Base-by-base conservation (phyloP, 2,888 invertebrate genomes). In the Ochropleura plecta region DNA sequence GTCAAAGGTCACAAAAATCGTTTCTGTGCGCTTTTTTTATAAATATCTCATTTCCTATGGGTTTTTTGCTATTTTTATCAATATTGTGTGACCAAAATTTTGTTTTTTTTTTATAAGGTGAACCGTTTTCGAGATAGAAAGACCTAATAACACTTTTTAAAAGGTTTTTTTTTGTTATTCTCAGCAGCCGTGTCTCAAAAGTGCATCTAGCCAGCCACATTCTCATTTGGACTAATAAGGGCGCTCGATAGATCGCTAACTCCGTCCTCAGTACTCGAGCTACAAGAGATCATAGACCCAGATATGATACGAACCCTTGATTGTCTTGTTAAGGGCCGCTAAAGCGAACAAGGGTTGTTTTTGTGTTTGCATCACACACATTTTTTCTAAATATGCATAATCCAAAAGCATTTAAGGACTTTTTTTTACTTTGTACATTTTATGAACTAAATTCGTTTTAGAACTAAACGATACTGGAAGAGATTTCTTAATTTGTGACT, bases 241-340 rank as follows among this genome's bases (percentile, higher is more conserved):
- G 83, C 60, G 30, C 82, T 86, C 64, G 73, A 79, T 63, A 85
- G 83, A 87, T 87, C 69, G 78, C 82, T 86, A 86, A 81, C 86
- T 82, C 78, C 62, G 30, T 74, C 42, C 84, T 85, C 78, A 64
- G 30, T 74, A 46, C 84, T 85, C 48, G 64, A 67, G 64, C 49
- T 64, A 57, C 72, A 71, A 74, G 40, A 79, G 66, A 79, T 85
- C 73, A 79, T 87, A 84, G 87, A 87, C 77, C 79, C 49, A 78
- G 82, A 82, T 86, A 71, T 76, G 69, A 74, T 70, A 73, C 57
- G 46, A 59, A 14, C 64, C 73, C 67, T 81, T 70, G 57, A n/a
- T 53, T 67, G 67, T 30, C 64, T 84, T 78, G 51, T 78, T 74
- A 67, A 53, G 57, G 68, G 53, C 59, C 66, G 20, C 46, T 57